These are phyloP conservation scores for Hypomecis punctinalis DNA, from an alignment of 2,888 invertebrate genomes.

Conservation along the genomic window DNA sequence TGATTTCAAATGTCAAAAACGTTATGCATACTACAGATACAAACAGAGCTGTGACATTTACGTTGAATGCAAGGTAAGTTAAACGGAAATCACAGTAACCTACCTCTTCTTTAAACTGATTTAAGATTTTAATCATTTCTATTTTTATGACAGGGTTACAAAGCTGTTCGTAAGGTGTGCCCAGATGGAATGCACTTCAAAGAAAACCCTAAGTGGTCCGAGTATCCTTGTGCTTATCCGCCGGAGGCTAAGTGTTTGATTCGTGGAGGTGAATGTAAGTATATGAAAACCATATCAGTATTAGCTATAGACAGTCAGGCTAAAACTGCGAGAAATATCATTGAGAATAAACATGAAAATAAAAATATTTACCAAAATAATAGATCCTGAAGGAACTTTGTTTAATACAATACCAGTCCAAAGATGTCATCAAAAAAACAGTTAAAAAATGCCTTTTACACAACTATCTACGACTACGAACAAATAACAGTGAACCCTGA, in stretches of 20 bases:
- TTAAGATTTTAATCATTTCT: not conserved
- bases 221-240: conserved; percentile 92
- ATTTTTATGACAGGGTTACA: conserved; percentile 85
- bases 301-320: no score
- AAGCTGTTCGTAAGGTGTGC: conserved; percentile 87
- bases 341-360: no score
- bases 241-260: conserved; percentile 90
- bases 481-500: no score
- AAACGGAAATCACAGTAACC: not conserved
- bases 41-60: conserved; percentile 89
- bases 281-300: not conserved
- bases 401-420: no score
- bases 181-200: conserved; percentile 92
- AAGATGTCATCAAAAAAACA: no score
- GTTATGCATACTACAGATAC: conserved; percentile 87
- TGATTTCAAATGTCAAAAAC: conserved; percentile 42
- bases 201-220: conserved; percentile 85
- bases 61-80: conserved; percentile 85
- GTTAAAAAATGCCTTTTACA: no score
- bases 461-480: no score
- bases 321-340: no score
- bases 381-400: no score
- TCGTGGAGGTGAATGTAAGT: conserved; percentile 86
- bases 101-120: no score
- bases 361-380: no score